Percentiles rank a stretch among this genome's conserved stretches.
These are phyloP conservation scores for Monoplex corrugatus DNA, from an alignment of 2,888 invertebrate species.

Conservation along the genomic window DNA sequence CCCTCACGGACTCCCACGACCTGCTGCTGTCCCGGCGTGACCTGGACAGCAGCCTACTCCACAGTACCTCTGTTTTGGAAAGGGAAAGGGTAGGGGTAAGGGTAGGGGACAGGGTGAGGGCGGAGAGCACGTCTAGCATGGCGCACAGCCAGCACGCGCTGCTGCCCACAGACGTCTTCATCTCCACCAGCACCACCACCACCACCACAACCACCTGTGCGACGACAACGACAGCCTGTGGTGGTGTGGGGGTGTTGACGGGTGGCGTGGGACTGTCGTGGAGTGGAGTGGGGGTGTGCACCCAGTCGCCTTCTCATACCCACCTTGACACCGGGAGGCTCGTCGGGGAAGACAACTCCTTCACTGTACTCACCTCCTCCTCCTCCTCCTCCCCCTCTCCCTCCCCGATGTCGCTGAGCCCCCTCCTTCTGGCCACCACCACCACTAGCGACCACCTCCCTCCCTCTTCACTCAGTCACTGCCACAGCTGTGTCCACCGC, in stretches of 20 bases:
- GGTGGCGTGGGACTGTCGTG: background rate
- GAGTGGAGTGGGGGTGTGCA: background rate
- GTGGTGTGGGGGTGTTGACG: background rate
- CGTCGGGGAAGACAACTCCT: background rate
- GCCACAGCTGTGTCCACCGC: background rate
- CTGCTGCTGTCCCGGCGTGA: background rate
- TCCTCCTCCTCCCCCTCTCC: background rate
- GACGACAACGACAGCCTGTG: background rate
- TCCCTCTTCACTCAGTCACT: background rate
- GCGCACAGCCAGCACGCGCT: constrained; percentile 48
- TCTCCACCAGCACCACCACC: constrained; percentile 5
- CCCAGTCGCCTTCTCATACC: constrained; percentile 30
- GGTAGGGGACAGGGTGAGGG: constrained; percentile 34
- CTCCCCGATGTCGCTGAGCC: too few relatives aligned
- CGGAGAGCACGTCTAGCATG: constrained; percentile 44
- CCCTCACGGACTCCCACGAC: background rate
- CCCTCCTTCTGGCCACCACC: background rate
- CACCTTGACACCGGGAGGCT: background rate
- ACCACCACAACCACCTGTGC: constrained; percentile 28
- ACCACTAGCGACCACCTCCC: background rate
- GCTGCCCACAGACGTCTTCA: constrained; percentile 36
- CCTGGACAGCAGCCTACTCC: background rate
- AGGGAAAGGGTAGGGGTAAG: background rate
- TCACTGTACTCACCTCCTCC: background rate
- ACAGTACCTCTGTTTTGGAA: background rate